Percentiles rank a stretch among this genome's conserved stretches.
Conservation (phyloP, 2,797 vertebrate species). For the Melanitta fusca region DNA sequence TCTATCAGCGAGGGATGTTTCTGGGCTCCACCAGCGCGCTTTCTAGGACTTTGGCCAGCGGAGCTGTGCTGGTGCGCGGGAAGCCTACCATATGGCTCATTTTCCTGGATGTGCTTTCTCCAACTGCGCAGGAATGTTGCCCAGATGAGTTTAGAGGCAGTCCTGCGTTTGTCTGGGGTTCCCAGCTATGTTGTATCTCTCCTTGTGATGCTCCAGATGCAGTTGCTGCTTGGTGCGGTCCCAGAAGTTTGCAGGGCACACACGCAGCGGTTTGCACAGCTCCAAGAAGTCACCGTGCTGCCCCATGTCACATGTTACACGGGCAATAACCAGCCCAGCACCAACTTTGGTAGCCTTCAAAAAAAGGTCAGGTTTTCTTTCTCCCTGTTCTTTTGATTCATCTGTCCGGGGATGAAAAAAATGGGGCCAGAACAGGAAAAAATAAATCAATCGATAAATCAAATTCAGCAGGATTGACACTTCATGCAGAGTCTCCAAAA, state of each 20-base stretch:
- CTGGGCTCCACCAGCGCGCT: slow-evolving; percentile 44
- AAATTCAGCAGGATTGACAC: not conserved
- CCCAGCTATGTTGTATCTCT: slow-evolving; percentile 28
- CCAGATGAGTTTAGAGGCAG: slow-evolving; percentile 41
- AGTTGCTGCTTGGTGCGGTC: not conserved
- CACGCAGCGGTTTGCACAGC: rapidly evolving
- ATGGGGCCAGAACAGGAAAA: not conserved
- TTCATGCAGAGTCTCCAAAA: not conserved
- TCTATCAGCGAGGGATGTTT: slow-evolving; percentile 21
- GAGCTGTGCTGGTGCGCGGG: slow-evolving; percentile 51
- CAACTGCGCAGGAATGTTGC: slow-evolving; percentile 25
- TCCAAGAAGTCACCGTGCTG: not conserved
- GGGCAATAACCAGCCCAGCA: not conserved
- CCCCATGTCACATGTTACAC: not conserved
- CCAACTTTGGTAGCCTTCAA: not conserved
- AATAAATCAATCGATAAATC: not conserved
- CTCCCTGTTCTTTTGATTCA: slow-evolving; percentile 13
- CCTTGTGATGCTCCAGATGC: slow-evolving; percentile 21
- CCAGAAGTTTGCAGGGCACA: not conserved
- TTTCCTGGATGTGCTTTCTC: slow-evolving; percentile 66
- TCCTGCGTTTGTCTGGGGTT: slow-evolving; percentile 23
- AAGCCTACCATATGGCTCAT: slow-evolving; percentile 55
- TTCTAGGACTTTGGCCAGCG: slow-evolving; percentile 67
- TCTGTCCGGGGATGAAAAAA: not conserved
- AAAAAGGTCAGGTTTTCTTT: not conserved